These are phyloP conservation scores for Peromyscus melanophrys DNA, from an alignment of 2,797 vertebrate genomes.

Conservation along the genomic window DNA sequence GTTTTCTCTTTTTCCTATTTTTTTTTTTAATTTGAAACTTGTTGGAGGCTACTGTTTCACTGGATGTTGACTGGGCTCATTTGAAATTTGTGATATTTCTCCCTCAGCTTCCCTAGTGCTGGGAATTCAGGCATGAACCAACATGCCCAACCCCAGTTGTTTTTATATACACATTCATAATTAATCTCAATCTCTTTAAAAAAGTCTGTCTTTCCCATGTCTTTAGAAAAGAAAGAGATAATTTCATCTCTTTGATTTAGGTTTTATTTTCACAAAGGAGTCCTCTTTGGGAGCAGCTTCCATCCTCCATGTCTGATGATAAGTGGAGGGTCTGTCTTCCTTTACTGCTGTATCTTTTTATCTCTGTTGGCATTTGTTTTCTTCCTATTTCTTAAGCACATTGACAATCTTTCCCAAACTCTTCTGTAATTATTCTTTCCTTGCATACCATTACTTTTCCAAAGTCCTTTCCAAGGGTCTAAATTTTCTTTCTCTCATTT, in stretches of 20 bases:
- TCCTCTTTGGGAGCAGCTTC: too few species aligned
- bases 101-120: not conserved
- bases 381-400: not conserved
- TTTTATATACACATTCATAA: not conserved
- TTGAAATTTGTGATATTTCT: not conserved
- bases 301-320: accelerated
- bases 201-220: not conserved
- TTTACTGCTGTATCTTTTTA: not conserved
- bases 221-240: not conserved
- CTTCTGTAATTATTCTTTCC: not conserved
- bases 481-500: not conserved
- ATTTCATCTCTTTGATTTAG: not conserved
- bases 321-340: accelerated
- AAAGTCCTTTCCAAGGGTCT: not conserved
- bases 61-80: accelerated
- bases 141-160: not conserved
- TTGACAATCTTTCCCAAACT: not conserved
- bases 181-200: not conserved
- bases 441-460: conserved; percentile 20
- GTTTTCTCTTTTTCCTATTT: not conserved
- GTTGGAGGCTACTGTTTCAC: not conserved
- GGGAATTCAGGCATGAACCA: not conserved
- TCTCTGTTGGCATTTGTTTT: not conserved
- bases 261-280: not conserved
- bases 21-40: not conserved